phyloP scores from a whole-genome alignment of 37 sponge, comb jelly and placozoan species.

The Axinella damicornis region DNA sequence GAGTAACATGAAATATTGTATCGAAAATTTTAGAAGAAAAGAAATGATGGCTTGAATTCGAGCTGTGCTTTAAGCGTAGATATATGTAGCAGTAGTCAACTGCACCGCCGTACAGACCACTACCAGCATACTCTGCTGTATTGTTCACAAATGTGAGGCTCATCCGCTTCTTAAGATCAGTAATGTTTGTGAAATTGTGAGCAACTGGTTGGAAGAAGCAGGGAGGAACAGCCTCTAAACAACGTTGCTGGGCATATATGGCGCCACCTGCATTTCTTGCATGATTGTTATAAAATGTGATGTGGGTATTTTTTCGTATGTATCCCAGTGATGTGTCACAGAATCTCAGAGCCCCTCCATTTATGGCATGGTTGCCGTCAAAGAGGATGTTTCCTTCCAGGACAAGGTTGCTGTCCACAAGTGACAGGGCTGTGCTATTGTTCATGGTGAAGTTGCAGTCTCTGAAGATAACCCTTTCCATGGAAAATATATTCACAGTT shows the following conservation, averaged over 20 bases:
- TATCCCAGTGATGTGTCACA: conserved; percentile 8
- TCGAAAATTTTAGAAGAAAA: not conserved
- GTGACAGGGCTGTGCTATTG: not conserved
- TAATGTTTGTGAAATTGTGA: not conserved
- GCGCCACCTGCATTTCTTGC: conserved; percentile 10
- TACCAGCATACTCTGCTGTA: not conserved
- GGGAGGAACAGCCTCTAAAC: not conserved
- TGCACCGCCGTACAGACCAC: not conserved
- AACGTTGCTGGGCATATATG: not conserved
- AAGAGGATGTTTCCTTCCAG: not conserved
- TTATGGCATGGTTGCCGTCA: not conserved
- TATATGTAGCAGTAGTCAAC: not conserved
- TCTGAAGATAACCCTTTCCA: too few species aligned
- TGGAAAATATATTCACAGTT: too few species aligned
- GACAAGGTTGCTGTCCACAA: not conserved
- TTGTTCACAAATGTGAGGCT: not conserved
- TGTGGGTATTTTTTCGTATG: not conserved
- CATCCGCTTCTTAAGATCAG: not conserved
- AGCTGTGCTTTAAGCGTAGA: too few species aligned
- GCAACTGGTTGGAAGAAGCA: not conserved
- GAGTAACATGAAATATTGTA: not conserved
- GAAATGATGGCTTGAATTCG: not conserved
- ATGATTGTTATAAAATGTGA: not conserved
- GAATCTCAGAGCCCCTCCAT: conserved; percentile 16
- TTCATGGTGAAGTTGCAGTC: not conserved